Conservation (phyloP, 1,140 invertebrate genomes). For the Drosophila sproati region DNA sequence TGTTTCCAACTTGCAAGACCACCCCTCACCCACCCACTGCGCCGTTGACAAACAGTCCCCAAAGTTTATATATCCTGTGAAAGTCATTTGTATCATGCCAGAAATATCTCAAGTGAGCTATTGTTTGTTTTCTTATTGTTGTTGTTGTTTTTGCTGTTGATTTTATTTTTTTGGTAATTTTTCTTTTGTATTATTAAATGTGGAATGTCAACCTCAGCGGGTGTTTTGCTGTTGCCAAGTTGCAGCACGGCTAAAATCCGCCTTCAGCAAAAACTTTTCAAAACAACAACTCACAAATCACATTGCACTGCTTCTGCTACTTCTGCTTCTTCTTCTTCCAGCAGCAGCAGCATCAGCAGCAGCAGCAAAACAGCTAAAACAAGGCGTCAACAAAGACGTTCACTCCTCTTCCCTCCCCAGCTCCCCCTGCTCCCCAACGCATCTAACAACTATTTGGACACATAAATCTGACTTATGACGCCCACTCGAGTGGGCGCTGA, state of each 20-base stretch:
- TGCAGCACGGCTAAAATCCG: slow-evolving; percentile 41
- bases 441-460: slow-evolving; percentile 69
- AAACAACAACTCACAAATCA: slow-evolving; percentile 75
- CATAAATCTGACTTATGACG: slow-evolving; percentile 81
- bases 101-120: slow-evolving; percentile 15
- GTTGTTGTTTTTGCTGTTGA: slow-evolving; percentile 12
- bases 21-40: too few relatives aligned
- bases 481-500: slow-evolving; percentile 42
- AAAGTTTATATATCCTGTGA: background rate
- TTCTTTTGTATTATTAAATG: slow-evolving; percentile 46
- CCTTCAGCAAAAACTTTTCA: slow-evolving; percentile 59
- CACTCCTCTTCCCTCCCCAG: background rate
- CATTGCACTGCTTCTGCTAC: slow-evolving; percentile 27
- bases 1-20: too few relatives aligned
- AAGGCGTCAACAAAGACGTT: slow-evolving; percentile 38
- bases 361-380: slow-evolving; percentile 42
- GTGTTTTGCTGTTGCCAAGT: slow-evolving; percentile 32
- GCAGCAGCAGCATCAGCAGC: slow-evolving; percentile 25
- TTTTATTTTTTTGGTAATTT: slow-evolving; percentile 45
- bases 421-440: background rate
- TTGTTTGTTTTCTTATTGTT: background rate
- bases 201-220: slow-evolving; percentile 52
- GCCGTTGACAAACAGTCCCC: too few relatives aligned
- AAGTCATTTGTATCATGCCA: slow-evolving; percentile 14
- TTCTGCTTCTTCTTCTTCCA: too few relatives aligned